Evolutionary conservation across 2,888 invertebrate genomes (phyloP), one percentile per base, ranked within the genome.

Genomic region (Cryptocheilus praepositus): DNA sequence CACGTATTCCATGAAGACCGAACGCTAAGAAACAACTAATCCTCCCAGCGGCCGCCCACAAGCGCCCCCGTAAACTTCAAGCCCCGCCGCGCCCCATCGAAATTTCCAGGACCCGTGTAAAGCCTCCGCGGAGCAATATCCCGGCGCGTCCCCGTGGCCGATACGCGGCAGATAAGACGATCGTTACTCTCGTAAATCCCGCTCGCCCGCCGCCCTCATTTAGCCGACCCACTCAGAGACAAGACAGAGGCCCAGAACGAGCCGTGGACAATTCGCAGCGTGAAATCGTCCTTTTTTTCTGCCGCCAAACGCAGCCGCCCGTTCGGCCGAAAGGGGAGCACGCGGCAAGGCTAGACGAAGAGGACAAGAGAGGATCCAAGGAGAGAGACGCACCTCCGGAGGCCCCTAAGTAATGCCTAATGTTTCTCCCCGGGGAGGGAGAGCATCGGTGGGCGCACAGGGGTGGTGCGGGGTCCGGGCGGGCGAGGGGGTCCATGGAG

Each of bases 211-310:
- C 13, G 11, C 36, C 36, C 13, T 36, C 36, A 7, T 11, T 36
- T 11, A 7, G 7, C 11, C 25, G 25, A 5, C 25, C 25, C 25
- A 25, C 3, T 25, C 25, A 25, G 25, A 25, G 25, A 25, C 25
- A 36, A 7, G 7, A 11, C 71, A 71, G 77, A 67, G 70, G 69
- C 51, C 61, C 54, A 71, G 77, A 86, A 84, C 83, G 83, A 84
- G 83, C 80, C 83, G 81, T 81, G 83, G 78, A 83, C 81, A 83
- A 86, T 85, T 83, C 86, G 83, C 85, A 83, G 83, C 86, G 83
- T 84, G 83, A 85, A 85, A 85, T 85, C 82, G 75, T 79, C 78
- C 81, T 81, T 81, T 83, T 77, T 72, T 77, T 72, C 76, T 74
- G 61, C 73, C 79, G 80, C 67, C 81, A 76, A 79, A 81, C 79